Conservation (phyloP, 2,113 vertebrate genomes). For the Poeciliopsis occidentalis region DNA sequence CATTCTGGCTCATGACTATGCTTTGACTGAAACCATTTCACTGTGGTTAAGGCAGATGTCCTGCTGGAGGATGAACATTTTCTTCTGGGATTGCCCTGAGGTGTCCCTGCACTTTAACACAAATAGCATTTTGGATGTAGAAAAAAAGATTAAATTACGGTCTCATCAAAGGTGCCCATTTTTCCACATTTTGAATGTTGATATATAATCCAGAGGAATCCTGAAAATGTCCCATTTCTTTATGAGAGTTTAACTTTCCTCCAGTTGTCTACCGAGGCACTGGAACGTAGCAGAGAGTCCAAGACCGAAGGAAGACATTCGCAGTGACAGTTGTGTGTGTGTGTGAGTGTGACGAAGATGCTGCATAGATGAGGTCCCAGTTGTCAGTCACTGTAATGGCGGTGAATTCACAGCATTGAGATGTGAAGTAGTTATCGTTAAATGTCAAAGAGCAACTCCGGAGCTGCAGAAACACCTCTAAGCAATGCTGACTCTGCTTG, state of each 20-base stretch:
- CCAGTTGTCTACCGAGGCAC: slow-evolving; percentile 43
- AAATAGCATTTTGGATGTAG: too few relatives aligned
- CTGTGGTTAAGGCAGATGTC: too few relatives aligned
- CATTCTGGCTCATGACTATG: background rate
- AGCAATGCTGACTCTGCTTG: background rate
- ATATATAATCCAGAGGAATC: slow-evolving; percentile 1
- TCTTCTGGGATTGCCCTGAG: too few relatives aligned
- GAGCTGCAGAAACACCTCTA: background rate
- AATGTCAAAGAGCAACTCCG: slow-evolving; percentile 28
- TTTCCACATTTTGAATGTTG: too few relatives aligned
- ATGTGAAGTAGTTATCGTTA: slow-evolving; percentile 34
- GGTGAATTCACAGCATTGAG: slow-evolving; percentile 21
- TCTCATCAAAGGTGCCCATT: too few relatives aligned
- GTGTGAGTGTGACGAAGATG: background rate
- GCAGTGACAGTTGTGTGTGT: slow-evolving; percentile 4
- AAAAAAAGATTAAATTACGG: too few relatives aligned
- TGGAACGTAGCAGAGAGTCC: slow-evolving; percentile 24
- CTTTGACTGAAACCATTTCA: background rate
- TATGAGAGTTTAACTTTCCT: background rate
- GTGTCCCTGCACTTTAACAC: too few relatives aligned
- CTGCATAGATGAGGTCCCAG: slow-evolving; percentile 33
- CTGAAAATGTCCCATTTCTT: background rate
- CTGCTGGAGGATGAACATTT: background rate
- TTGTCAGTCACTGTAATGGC: slow-evolving; percentile 28
- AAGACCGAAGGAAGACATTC: slow-evolving; percentile 19